Percentiles rank a stretch among this genome's conserved stretches.
Evolutionary conservation across 1,140 invertebrate genomes (phyloP).

Genomic region (Aleiodes sp.): DNA sequence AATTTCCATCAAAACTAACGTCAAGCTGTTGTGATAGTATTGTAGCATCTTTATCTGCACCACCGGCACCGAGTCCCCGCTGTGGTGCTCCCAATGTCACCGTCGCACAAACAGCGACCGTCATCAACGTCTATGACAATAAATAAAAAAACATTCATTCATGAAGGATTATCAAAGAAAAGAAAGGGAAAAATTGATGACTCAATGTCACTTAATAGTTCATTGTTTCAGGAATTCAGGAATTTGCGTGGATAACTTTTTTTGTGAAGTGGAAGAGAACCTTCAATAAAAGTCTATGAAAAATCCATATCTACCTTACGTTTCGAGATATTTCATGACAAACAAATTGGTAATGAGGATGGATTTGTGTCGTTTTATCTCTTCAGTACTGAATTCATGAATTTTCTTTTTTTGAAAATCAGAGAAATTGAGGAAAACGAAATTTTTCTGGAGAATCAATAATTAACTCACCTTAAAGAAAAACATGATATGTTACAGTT

Average conservation of each 20-base stretch:
- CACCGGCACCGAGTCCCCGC: constrained; percentile 40
- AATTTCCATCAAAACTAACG: constrained; percentile 73
- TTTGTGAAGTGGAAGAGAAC: too few relatives aligned
- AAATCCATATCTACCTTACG: too few relatives aligned
- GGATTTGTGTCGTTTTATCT: too few relatives aligned
- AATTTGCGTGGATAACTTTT: too few relatives aligned
- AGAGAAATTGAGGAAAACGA: background rate
- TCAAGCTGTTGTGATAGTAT: constrained; percentile 72
- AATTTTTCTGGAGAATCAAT: background rate
- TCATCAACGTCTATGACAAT: constrained; percentile 56
- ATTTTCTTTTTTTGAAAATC: too few relatives aligned
- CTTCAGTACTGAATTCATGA: too few relatives aligned
- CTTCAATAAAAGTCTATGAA: too few relatives aligned
- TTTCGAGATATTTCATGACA: too few relatives aligned
- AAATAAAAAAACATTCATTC: too few relatives aligned
- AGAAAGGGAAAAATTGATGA: background rate
- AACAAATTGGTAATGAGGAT: too few relatives aligned
- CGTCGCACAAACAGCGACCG: constrained; percentile 57
- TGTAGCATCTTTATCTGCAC: constrained; percentile 62
- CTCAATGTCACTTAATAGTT: background rate
- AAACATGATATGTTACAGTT: constrained; percentile 41
- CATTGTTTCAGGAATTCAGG: too few relatives aligned
- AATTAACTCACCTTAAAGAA: constrained; percentile 40
- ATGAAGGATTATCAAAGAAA: background rate
- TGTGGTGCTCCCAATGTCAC: constrained; percentile 56